phyloP scores from a whole-genome alignment of 2,113 vertebrate species.

The Pelvicachromis taeniatus region DNA sequence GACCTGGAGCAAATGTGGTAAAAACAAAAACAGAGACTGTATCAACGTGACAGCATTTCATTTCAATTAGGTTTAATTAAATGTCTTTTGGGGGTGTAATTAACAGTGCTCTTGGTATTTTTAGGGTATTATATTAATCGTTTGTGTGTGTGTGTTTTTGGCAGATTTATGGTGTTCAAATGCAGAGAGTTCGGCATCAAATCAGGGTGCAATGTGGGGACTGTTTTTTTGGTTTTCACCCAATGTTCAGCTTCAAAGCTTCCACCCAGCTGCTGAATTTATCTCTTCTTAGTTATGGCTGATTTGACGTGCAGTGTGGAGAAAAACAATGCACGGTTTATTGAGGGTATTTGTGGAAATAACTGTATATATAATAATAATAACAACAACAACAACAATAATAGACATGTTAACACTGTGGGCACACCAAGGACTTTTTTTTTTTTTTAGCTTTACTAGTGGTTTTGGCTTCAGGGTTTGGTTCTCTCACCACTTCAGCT shows the following conservation, averaged over 20 bases:
- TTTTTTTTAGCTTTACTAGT: neutral
- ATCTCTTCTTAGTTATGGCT: constrained; percentile 15
- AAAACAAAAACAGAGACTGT: constrained; percentile 40
- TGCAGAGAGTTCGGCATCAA: neutral
- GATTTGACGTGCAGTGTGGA: constrained; percentile 18
- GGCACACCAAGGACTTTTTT: neutral
- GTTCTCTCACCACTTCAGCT: neutral
- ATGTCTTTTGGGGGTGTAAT: constrained; percentile 22
- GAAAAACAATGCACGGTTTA: neutral
- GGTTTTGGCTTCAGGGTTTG: neutral
- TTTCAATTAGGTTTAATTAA: constrained; percentile 49
- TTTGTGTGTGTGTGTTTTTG: neutral
- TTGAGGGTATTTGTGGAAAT: neutral
- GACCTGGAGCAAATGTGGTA: constrained; percentile 37
- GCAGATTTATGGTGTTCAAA: constrained; percentile 8
- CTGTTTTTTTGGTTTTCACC: constrained; percentile 24
- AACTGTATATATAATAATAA: neutral
- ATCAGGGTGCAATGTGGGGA: neutral
- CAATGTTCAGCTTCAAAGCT: constrained; percentile 22
- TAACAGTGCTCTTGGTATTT: constrained; percentile 26
- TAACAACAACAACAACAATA: neutral
- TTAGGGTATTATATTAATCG: constrained; percentile 11
- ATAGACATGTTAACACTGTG: neutral
- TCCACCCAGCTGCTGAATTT: neutral
- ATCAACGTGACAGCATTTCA: constrained; percentile 40